These are phyloP conservation scores for Drosophila pseudoananassae DNA, from an alignment of 1,140 invertebrate species.

Conservation along the genomic window DNA sequence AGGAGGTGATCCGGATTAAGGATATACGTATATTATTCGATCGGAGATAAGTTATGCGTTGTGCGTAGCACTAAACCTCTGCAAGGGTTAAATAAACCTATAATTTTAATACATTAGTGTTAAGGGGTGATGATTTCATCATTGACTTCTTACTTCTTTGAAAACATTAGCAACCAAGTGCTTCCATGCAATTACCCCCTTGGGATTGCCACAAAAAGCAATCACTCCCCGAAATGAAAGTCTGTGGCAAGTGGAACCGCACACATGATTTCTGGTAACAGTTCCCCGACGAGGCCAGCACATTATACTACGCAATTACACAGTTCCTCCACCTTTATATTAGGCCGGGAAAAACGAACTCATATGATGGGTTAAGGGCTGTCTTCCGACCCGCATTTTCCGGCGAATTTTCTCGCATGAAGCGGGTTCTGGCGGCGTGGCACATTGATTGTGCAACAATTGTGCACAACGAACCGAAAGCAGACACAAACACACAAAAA, in stretches of 20 bases:
- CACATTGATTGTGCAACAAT: slow-evolving; percentile 65
- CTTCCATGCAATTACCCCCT: neutral
- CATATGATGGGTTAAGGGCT: slow-evolving; percentile 12
- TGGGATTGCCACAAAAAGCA: slow-evolving; percentile 10
- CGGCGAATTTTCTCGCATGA: slow-evolving; percentile 3
- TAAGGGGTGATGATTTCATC: too few species aligned
- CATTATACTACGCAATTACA: slow-evolving; percentile 52
- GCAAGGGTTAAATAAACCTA: too few species aligned
- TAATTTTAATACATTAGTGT: too few species aligned
- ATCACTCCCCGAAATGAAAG: slow-evolving; percentile 9
- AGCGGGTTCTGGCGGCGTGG: neutral
- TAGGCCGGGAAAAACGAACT: slow-evolving; percentile 3
- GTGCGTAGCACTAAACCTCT: too few species aligned
- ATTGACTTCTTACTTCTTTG: neutral
- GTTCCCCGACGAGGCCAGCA: slow-evolving; percentile 3
- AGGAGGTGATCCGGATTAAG: too few species aligned
- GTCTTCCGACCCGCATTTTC: slow-evolving; percentile 23
- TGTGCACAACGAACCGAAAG: slow-evolving; percentile 53
- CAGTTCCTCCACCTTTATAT: slow-evolving; percentile 42
- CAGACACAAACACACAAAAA: neutral
- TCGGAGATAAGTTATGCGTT: too few species aligned
- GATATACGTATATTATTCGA: too few species aligned
- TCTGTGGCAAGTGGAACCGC: neutral
- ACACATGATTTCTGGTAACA: slow-evolving; percentile 20
- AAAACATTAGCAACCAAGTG: slow-evolving; percentile 2